Evolutionary conservation across 2,113 vertebrate species (phyloP).

Genomic region (Haliaeetus leucogaster): DNA sequence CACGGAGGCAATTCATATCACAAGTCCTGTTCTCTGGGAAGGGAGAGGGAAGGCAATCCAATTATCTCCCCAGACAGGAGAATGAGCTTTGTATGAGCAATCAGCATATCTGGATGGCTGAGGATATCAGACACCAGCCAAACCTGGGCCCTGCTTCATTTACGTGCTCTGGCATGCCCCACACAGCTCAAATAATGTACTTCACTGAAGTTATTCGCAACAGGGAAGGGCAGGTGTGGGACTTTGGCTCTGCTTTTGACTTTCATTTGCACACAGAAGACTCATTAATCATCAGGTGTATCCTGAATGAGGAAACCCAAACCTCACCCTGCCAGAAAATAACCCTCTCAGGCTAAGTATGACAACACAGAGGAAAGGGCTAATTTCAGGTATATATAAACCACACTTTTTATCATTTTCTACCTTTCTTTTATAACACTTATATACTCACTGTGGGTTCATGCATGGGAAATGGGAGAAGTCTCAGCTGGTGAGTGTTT

Average conservation of each 20-base stretch:
- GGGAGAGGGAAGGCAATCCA: neutral
- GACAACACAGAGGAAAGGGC: neutral
- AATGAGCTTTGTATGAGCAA: neutral
- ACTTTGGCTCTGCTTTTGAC: neutral
- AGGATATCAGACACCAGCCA: neutral
- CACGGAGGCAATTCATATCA: fast-evolving
- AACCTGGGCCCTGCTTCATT: neutral
- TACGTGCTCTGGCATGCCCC: neutral
- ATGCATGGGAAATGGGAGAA: fast-evolving
- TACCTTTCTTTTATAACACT: neutral
- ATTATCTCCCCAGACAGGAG: neutral
- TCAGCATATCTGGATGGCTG: neutral
- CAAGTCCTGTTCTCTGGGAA: neutral
- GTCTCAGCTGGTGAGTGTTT: too few relatives aligned
- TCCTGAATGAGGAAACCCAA: neutral
- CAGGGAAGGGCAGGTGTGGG: neutral
- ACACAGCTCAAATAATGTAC: too few relatives aligned
- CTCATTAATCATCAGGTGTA: neutral
- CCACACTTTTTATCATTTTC: neutral
- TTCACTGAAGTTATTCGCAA: too few relatives aligned
- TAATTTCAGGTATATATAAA: neutral
- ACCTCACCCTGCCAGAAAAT: neutral
- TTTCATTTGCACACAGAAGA: neutral
- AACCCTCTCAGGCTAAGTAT: too few relatives aligned
- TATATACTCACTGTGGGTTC: fast-evolving